Evolutionary conservation across 30 jellyfish, hydroid and myxozoan species (phyloP).

Genomic region (Rhopilema esculentum): DNA sequence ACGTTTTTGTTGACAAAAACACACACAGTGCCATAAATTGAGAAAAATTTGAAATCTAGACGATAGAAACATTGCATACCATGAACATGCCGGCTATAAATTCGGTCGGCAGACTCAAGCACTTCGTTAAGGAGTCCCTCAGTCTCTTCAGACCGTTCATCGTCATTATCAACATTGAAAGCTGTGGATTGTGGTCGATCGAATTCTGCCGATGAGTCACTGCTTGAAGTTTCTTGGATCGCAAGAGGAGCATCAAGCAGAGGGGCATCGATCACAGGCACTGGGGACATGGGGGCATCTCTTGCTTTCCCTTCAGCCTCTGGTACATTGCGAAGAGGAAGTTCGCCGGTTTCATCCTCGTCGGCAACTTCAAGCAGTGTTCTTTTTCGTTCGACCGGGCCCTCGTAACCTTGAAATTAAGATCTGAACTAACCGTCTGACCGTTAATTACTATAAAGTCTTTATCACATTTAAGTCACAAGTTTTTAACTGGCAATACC

Average conservation of each 20-base stretch:
- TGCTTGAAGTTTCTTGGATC: slow-evolving; percentile 29
- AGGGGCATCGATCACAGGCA: neutral
- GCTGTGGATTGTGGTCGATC: slow-evolving; percentile 14
- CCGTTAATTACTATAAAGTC: too few relatives aligned
- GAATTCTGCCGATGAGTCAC: slow-evolving; percentile 59
- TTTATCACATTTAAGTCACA: too few relatives aligned
- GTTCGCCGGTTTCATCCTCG: neutral
- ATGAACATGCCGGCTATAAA: slow-evolving; percentile 44
- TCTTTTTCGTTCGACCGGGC: slow-evolving; percentile 34
- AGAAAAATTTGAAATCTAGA: too few relatives aligned
- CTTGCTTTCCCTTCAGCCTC: neutral
- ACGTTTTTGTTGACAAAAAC: too few relatives aligned
- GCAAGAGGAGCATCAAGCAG: slow-evolving; percentile 37
- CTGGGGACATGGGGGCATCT: neutral
- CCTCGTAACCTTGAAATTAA: neutral
- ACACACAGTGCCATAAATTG: too few relatives aligned
- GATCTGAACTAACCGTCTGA: too few relatives aligned
- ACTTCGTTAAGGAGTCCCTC: slow-evolving; percentile 69
- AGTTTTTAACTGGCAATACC: too few relatives aligned
- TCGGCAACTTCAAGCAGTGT: slow-evolving; percentile 70
- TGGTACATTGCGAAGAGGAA: too few relatives aligned
- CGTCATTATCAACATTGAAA: neutral
- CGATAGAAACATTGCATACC: too few relatives aligned
- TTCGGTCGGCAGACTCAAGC: slow-evolving; percentile 57
- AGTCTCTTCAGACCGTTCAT: slow-evolving; percentile 27